Evolutionary conservation across 2,888 invertebrate species (phyloP).

Genomic region (Hypolimnas misippus): DNA sequence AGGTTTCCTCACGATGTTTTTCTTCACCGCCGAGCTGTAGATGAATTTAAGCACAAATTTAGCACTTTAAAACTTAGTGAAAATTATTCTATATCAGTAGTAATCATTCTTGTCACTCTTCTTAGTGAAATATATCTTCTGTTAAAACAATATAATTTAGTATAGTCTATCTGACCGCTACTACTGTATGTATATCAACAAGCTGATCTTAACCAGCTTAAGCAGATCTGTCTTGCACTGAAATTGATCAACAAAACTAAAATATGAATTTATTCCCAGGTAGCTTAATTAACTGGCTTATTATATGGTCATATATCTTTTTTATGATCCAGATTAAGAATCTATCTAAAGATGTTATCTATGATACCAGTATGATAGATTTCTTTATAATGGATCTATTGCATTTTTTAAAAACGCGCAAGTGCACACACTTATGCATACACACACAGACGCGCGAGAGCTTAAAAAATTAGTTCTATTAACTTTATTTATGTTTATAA

Average conservation of each 20-base stretch:
- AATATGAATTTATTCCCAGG: constrained; percentile 14
- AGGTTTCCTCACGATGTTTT: no score
- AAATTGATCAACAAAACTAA: constrained; percentile 22
- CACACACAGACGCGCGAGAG: not conserved
- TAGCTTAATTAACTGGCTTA: constrained; percentile 11
- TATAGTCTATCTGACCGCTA: not conserved
- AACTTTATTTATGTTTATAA: no score
- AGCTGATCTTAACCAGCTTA: constrained; percentile 27
- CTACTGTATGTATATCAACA: constrained; percentile 28
- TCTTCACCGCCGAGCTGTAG: no score
- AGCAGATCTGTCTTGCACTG: constrained; percentile 24
- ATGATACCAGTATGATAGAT: not conserved
- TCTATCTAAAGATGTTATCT: not conserved
- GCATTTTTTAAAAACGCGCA: not conserved
- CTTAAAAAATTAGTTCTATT: no score
- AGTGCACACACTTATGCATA: not conserved
- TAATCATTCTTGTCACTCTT: no score
- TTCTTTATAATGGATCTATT: not conserved
- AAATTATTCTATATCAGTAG: no score
- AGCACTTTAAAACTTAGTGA: no score
- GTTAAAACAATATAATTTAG: constrained; percentile 2
- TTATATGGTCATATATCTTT: not conserved
- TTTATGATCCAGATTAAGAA: constrained; percentile 1
- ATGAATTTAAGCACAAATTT: no score
- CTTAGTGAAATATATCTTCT: no score